These are phyloP conservation scores for Phymastichus coffea DNA, from an alignment of 1,140 invertebrate species.

Conservation along the genomic window DNA sequence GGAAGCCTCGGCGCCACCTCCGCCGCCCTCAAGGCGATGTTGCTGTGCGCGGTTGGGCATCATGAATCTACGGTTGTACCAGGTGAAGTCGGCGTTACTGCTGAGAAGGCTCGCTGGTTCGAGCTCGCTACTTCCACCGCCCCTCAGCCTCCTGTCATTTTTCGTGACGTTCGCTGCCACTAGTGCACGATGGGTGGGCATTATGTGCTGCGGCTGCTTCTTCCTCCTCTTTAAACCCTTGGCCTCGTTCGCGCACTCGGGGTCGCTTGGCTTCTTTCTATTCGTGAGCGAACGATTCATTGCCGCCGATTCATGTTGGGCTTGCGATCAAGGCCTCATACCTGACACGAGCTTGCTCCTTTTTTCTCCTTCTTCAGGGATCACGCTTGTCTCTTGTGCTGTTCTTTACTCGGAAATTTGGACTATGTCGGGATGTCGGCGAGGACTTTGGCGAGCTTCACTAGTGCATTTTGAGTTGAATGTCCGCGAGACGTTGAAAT, in stretches of 20 bases:
- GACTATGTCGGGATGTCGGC: too few species aligned
- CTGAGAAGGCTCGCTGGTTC: not conserved
- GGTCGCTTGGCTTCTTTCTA: too few species aligned
- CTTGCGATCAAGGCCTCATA: not conserved
- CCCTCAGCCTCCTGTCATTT: constrained; percentile 26
- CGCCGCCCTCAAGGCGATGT: constrained; percentile 29
- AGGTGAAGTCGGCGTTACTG: constrained; percentile 16
- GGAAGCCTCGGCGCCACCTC: not conserved
- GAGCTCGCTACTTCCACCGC: constrained; percentile 21
- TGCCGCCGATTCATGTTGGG: too few species aligned
- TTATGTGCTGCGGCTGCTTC: not conserved
- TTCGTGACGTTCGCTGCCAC: not conserved
- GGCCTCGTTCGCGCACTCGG: too few species aligned
- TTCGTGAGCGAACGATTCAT: too few species aligned
- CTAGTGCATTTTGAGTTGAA: too few species aligned
- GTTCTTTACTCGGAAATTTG: too few species aligned
- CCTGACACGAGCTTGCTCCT: not conserved
- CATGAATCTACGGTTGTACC: constrained; percentile 14
- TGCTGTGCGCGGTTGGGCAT: too few species aligned
- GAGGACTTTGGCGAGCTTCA: too few species aligned
- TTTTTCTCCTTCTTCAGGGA: not conserved
- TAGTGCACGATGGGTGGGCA: not conserved
- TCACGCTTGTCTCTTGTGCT: not conserved
- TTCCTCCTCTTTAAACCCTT: too few species aligned
- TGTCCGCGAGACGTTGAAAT: too few species aligned